Evolutionary conservation across 2,888 invertebrate species (phyloP), one percentile per base, ranked within the genome.

Genomic region (Plusia festucae): DNA sequence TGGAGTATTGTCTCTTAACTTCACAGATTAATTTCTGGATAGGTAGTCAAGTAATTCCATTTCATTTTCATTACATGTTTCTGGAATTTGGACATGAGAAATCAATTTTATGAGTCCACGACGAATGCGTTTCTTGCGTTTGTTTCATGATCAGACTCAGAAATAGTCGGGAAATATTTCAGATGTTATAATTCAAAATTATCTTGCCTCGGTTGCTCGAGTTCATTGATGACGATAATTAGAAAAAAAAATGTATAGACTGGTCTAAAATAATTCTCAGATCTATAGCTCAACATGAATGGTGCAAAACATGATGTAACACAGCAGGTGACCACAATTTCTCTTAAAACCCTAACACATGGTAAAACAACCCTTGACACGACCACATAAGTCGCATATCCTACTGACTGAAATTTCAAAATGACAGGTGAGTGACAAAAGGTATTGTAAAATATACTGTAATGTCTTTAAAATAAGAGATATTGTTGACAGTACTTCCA

Each of bases 271-370:
- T 0, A 0, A 16, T 82, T 67, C 27, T 9, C 24, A 65, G 24
- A 20, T 72, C 82, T 82, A 68, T 67, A 44, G 16, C 20, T 60
- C 78, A 75, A 60, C 75, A 74, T 85, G 80, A 85, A 85, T 84
- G 82, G 82, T 79, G 80, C 75, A 82, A 76, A 79, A 83, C 82
- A 83, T 86, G 85, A 83, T 83, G 83, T 84, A 84, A 87, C 73
- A 60, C 74, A 70, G 83, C 90, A 90, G 90, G 88, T 89, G 88
- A 86, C 77, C 79, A 77, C 70, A 82, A 83, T 83, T 83, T 87
- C 82, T 78, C 79, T 78, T 76, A 60, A 68, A 76, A 57, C 44
- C 53, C 57, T 15, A 49, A 15, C 24, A 58, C 53, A 65, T 24
- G 11, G 53, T 27, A 70, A 79, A 70, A 72, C 68, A 59, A 65